Evolutionary conservation across 1,140 invertebrate genomes (phyloP).

Genomic region (Paraescarpia echinospica): DNA sequence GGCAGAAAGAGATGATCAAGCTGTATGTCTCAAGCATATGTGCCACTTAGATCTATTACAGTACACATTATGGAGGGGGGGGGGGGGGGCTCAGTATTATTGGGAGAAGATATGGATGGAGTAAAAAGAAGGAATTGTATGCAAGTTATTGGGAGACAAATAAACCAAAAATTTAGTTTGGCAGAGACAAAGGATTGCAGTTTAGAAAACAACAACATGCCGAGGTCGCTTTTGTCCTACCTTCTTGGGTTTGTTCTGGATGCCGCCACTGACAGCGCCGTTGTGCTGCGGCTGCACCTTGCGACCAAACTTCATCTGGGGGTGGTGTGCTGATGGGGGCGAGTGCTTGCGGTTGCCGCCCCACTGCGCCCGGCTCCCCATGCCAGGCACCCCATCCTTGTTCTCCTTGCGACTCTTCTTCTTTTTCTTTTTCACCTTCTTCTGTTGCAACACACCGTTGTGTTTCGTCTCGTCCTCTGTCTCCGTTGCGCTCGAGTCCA

Average conservation of each 20-base stretch:
- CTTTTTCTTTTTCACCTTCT: conserved; percentile 24
- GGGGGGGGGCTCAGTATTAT: no score
- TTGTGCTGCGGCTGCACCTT: neutral
- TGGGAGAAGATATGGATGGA: no score
- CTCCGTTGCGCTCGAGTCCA: conserved; percentile 33
- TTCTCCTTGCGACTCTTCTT: conserved; percentile 28
- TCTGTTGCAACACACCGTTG: conserved; percentile 7
- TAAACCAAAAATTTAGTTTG: neutral
- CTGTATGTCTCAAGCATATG: no score
- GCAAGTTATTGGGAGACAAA: neutral
- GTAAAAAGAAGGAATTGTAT: neutral
- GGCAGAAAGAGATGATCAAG: no score
- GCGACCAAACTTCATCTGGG: conserved; percentile 2
- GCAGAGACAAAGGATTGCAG: neutral
- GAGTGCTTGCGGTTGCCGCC: conserved; percentile 19
- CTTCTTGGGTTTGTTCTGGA: neutral
- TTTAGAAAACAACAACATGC: neutral
- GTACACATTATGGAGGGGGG: no score
- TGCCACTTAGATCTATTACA: no score
- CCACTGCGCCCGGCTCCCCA: conserved; percentile 69
- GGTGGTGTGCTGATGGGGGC: neutral
- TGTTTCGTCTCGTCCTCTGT: conserved; percentile 31
- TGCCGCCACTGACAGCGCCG: neutral
- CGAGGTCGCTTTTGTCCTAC: neutral
- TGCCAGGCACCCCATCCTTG: conserved; percentile 70